These are phyloP conservation scores for Drosophila funebris DNA, from an alignment of 1,140 invertebrate genomes.

Conservation along the genomic window DNA sequence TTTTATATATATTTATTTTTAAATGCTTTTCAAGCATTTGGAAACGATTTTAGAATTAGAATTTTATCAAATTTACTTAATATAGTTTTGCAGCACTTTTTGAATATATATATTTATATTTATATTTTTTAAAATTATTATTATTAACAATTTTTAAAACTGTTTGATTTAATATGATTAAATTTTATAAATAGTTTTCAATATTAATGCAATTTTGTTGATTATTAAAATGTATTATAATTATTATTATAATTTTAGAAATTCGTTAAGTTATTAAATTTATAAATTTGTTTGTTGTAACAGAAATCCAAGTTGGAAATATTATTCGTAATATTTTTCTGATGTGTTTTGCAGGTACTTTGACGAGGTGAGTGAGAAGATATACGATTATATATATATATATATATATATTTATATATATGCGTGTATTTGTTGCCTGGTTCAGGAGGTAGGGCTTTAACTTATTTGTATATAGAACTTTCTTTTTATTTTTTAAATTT, in stretches of 20 bases:
- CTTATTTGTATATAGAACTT: slow-evolving; percentile 13
- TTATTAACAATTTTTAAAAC: slow-evolving; percentile 25
- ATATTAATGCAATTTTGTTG: background rate
- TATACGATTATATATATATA: slow-evolving; percentile 41
- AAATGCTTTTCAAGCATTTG: slow-evolving; percentile 23
- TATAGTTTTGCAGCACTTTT: slow-evolving; percentile 10
- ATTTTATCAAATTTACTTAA: slow-evolving; percentile 27
- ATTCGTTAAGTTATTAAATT: slow-evolving; percentile 18
- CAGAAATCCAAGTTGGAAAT: slow-evolving; percentile 6
- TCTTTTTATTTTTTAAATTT: slow-evolving; percentile 23
- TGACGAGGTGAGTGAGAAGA: slow-evolving; percentile 72
- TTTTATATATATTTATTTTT: slow-evolving; percentile 18
- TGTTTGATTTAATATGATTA: slow-evolving; percentile 13
- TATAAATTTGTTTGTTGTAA: background rate
- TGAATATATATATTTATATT: slow-evolving; percentile 5
- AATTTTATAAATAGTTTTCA: slow-evolving; percentile 23
- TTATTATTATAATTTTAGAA: slow-evolving; percentile 31
- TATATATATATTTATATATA: slow-evolving; percentile 3
- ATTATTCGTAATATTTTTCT: slow-evolving; percentile 11
- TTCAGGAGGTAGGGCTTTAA: slow-evolving; percentile 37
- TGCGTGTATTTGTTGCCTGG: slow-evolving; percentile 15
- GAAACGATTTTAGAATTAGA: background rate
- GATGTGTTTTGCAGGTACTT: slow-evolving; percentile 68
- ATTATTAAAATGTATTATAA: background rate
- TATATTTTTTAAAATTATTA: background rate